These are phyloP conservation scores for Aphodius sticticus DNA, from an alignment of 2,888 invertebrate genomes.

Conservation along the genomic window DNA sequence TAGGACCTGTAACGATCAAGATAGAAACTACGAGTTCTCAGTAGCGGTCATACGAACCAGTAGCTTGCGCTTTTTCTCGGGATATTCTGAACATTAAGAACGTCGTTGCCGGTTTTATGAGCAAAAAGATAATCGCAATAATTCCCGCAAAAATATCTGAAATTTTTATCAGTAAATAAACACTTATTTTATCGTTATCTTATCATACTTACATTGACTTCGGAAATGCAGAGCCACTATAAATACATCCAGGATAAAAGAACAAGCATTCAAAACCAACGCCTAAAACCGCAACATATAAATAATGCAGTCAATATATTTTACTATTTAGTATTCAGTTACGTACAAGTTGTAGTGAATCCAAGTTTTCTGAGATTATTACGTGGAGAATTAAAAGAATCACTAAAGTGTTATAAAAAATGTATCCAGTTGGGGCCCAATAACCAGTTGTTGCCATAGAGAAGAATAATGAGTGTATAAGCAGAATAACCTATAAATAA, in stretches of 20 bases:
- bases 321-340: neutral
- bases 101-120: slow-evolving; percentile 32
- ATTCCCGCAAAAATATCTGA: slow-evolving; percentile 28
- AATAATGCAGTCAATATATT: neutral
- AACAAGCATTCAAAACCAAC: slow-evolving; percentile 35
- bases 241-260: slow-evolving; percentile 36
- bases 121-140: slow-evolving; percentile 31
- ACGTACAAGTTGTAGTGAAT: slow-evolving; percentile 37
- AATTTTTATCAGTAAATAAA: slow-evolving; percentile 5
- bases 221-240: slow-evolving; percentile 34
- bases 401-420: slow-evolving; percentile 36
- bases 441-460: slow-evolving; percentile 35
- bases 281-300: slow-evolving; percentile 33
- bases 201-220: slow-evolving; percentile 22
- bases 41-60: slow-evolving; percentile 29
- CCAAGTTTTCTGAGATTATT: slow-evolving; percentile 33
- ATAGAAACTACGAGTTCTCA: neutral
- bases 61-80: slow-evolving; percentile 28
- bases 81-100: slow-evolving; percentile 28
- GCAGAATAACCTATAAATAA: slow-evolving; percentile 37
- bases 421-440: slow-evolving; percentile 37
- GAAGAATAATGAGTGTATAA: slow-evolving; percentile 37
- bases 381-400: slow-evolving; percentile 33
- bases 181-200: neutral
- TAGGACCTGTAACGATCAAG: slow-evolving; percentile 32